Percentiles rank a stretch among this genome's conserved stretches.
Evolutionary conservation across 2,113 vertebrate species (phyloP).

Genomic region (Albula goreensis): DNA sequence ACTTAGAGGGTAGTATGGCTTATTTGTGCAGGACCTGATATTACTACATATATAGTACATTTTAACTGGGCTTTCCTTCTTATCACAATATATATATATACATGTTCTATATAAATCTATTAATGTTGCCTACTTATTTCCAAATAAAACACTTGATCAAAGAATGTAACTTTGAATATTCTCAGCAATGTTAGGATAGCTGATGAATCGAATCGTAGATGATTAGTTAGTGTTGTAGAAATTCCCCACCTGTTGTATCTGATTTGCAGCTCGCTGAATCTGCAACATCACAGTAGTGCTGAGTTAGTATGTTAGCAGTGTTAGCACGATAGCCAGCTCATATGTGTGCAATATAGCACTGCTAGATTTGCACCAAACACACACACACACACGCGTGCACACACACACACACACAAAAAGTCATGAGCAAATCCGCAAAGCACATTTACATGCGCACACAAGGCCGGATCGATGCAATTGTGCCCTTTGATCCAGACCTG

Average conservation of each 20-base stretch:
- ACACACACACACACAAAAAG: neutral
- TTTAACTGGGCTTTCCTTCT: conserved; percentile 15
- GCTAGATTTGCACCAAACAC: too few relatives aligned
- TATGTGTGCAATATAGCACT: neutral
- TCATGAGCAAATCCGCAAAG: neutral
- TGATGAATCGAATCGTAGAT: conserved; percentile 52
- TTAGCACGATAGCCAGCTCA: neutral
- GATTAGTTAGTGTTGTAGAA: conserved; percentile 38
- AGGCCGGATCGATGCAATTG: neutral
- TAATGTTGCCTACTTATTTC: conserved; percentile 62
- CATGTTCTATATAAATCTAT: conserved; percentile 39
- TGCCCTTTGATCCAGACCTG: neutral
- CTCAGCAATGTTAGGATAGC: conserved; percentile 28
- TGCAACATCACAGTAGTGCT: conserved; percentile 30
- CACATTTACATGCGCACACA: neutral
- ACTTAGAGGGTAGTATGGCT: neutral
- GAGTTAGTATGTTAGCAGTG: neutral
- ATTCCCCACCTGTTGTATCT: conserved; percentile 24
- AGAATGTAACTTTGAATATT: conserved; percentile 67
- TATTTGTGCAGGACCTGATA: neutral
- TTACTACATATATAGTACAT: neutral
- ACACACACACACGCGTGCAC: too few relatives aligned
- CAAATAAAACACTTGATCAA: conserved; percentile 58
- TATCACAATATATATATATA: conserved; percentile 12
- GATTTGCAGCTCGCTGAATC: conserved; percentile 51